phyloP scores from a whole-genome alignment of 1,140 invertebrate species.

The Drosophila azteca region DNA sequence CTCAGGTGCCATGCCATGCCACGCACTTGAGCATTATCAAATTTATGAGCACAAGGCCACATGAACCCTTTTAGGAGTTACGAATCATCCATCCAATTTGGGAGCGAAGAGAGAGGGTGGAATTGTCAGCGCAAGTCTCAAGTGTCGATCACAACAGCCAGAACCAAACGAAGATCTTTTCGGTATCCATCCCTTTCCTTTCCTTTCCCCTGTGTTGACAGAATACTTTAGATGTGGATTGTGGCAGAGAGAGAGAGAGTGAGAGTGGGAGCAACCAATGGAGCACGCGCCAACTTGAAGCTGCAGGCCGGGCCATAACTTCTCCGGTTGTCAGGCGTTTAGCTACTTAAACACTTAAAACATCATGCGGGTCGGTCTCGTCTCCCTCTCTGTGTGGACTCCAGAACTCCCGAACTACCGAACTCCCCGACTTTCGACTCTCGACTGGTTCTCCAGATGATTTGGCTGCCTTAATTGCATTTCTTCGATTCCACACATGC shows the following conservation, averaged over 20 bases:
- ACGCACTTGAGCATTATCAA: conserved; percentile 70
- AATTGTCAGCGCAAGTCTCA: conserved; percentile 51
- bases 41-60: conserved; percentile 63
- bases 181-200: conserved; percentile 7
- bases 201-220: conserved; percentile 59
- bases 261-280: background rate
- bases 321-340: conserved; percentile 72
- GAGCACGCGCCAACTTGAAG: conserved; percentile 68
- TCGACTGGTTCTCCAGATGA: conserved; percentile 40
- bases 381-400: too few species aligned
- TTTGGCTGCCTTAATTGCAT: conserved; percentile 73
- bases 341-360: conserved; percentile 81
- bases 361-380: conserved; percentile 44
- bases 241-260: conserved; percentile 22
- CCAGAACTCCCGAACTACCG: background rate
- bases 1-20: conserved; percentile 40
- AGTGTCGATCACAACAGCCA: conserved; percentile 42
- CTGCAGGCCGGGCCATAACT: conserved; percentile 74
- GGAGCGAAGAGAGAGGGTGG: conserved; percentile 22
- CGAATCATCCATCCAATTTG: conserved; percentile 40
- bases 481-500: conserved; percentile 77
- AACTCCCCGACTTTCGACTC: conserved; percentile 2
- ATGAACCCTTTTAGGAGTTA: conserved; percentile 65
- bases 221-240: conserved; percentile 61
- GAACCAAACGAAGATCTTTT: conserved; percentile 10